These are phyloP conservation scores for Wiebesia pumilae DNA, from an alignment of 1,140 invertebrate species.

Conservation along the genomic window DNA sequence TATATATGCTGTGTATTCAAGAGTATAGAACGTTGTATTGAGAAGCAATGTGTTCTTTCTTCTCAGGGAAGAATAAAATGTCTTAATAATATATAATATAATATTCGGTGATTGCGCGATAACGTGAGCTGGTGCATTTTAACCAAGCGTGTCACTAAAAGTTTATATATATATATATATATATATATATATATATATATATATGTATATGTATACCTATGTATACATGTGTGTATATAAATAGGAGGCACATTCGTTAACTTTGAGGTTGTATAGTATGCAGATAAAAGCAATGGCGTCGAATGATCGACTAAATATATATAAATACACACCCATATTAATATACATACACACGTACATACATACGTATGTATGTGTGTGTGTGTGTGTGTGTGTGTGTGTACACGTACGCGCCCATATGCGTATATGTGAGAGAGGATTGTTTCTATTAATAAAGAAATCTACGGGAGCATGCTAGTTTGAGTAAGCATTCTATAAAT, in stretches of 20 bases:
- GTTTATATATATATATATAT: constrained; percentile 44
- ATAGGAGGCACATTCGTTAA: constrained; percentile 23
- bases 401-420: background rate
- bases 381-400: background rate
- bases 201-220: constrained; percentile 46
- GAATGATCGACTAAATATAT: constrained; percentile 29
- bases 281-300: constrained; percentile 36
- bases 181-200: background rate
- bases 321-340: background rate
- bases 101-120: constrained; percentile 44
- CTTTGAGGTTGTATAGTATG: constrained; percentile 27
- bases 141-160: constrained; percentile 50
- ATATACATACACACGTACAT: background rate
- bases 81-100: constrained; percentile 22
- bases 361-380: background rate
- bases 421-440: constrained; percentile 44
- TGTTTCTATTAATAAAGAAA: constrained; percentile 56
- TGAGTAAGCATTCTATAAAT: constrained; percentile 72
- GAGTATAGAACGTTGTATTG: constrained; percentile 45
- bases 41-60: constrained; percentile 38
- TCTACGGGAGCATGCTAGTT: constrained; percentile 74
- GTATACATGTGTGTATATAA: constrained; percentile 35
- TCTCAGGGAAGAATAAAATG: constrained; percentile 33
- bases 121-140: constrained; percentile 49
- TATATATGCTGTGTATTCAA: constrained; percentile 37